Percentiles rank a stretch among this genome's conserved stretches.
These are phyloP conservation scores for Microctenopoma stevenorrisi DNA, from an alignment of 2,797 vertebrate genomes.

Conservation along the genomic window DNA sequence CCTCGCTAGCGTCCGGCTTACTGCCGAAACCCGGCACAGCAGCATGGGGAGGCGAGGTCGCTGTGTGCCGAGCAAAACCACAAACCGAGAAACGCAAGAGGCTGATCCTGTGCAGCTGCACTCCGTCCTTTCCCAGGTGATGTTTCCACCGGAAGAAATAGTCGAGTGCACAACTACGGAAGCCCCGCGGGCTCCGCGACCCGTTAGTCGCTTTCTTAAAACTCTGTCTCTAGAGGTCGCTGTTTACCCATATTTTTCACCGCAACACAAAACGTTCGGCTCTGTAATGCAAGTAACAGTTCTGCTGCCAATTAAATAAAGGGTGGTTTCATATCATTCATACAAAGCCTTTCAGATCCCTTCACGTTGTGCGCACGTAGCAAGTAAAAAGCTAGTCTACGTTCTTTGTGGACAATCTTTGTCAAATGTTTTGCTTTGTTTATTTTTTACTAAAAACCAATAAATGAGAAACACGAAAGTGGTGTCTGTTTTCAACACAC, in stretches of 20 bases:
- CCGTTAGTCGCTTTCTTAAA: background rate
- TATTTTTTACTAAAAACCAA: too few species aligned
- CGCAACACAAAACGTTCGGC: too few species aligned
- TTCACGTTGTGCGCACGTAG: too few species aligned
- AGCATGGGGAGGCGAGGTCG: slow-evolving; percentile 71
- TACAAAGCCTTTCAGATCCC: too few species aligned
- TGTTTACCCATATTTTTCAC: background rate
- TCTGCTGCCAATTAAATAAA: too few species aligned
- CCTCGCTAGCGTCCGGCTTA: slow-evolving; percentile 59
- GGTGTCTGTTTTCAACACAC: too few species aligned
- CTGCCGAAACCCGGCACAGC: slow-evolving; percentile 71
- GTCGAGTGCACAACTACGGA: slow-evolving; percentile 66
- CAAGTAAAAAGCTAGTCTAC: too few species aligned
- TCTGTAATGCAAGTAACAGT: too few species aligned
- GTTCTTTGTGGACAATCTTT: too few species aligned
- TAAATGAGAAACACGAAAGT: too few species aligned
- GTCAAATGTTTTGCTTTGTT: too few species aligned
- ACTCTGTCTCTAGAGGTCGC: slow-evolving; percentile 4
- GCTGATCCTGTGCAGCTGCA: background rate
- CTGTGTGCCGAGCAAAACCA: background rate
- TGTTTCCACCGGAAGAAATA: slow-evolving; percentile 71
- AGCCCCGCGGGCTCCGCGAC: slow-evolving; percentile 1
- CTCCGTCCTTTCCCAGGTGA: slow-evolving; percentile 26
- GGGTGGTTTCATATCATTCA: too few species aligned
- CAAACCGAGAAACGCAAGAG: accelerated